Evolutionary conservation across 2,888 invertebrate genomes (phyloP), one percentile per base, ranked within the genome.

Genomic region (Chouioia cunea): DNA sequence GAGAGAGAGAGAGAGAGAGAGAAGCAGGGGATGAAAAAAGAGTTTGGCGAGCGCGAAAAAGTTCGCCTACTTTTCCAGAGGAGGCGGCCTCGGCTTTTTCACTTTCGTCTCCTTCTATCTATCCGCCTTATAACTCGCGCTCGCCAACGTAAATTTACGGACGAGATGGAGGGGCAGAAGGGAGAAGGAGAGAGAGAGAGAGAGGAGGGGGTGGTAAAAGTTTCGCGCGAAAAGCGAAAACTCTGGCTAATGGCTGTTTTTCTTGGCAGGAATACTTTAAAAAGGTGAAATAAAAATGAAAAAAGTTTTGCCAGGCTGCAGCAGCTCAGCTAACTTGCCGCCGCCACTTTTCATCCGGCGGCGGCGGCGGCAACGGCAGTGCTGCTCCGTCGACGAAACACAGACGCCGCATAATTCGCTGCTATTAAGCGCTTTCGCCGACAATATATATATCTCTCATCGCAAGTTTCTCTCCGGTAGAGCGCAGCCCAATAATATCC

Each of bases 181-280:
- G n/a, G n/a, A n/a, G n/a, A n/a, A n/a, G n/a, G n/a, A n/a, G n/a
- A n/a, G n/a, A n/a, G n/a, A n/a, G n/a, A n/a, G n/a, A n/a, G n/a
- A n/a, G 46, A n/a, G 15, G 59, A 6, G 53, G 73, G 74, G 76
- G 73, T 70, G 80, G 76, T 78, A 79, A 83, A 85, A 84, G 84
- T 85, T 84, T 83, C 80, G 79, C 80, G 83, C 83, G 83, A 85
- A 83, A 85, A 84, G 82, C 84, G 82, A 85, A 84, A 85, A 84
- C 83, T 83, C 84, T 81, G 78, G 83, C 85, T 85, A 85, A 85
- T 85, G 85, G 84, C 83, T 85, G 84, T 84, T 85, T 85, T 85
- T 84, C 85, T 85, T 85, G 79, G 79, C 77, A 77, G 80, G 81
- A 82, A 83, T 84, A 83, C 82, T 83, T 82, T 82, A 83, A 81